phyloP scores from a whole-genome alignment of 2,113 vertebrate species.

The Urocolius indicus region DNA sequence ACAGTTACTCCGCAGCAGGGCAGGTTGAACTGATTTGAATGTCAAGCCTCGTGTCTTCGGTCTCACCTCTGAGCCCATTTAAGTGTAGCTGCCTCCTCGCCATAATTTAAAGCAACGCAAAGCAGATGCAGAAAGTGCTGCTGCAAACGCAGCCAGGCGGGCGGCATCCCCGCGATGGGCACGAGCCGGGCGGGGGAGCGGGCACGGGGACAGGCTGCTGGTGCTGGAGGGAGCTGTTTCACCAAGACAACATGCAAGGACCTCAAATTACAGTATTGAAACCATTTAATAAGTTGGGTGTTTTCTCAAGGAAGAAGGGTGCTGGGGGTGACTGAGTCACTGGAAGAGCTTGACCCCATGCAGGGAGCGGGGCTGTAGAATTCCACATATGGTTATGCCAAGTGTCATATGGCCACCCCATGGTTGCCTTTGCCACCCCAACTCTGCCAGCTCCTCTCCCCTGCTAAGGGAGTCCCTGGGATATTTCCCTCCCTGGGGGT shows the following conservation, averaged over 20 bases:
- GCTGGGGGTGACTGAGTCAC: neutral
- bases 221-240: neutral
- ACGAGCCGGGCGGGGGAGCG: neutral
- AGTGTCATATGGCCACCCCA: accelerated
- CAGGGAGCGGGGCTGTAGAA: accelerated
- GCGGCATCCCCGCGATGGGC: neutral
- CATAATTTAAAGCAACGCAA: neutral
- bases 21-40: neutral
- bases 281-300: neutral
- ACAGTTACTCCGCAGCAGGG: neutral
- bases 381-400: neutral
- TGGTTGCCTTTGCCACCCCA: accelerated
- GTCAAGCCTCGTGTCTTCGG: conserved; percentile 14
- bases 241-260: neutral
- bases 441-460: neutral
- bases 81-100: neutral
- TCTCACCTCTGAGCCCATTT: neutral
- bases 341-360: neutral
- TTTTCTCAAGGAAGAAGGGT: neutral
- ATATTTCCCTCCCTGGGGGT: neutral
- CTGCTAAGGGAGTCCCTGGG: neutral
- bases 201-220: neutral
- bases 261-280: neutral
- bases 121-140: neutral
- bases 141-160: neutral